Conservation (phyloP, 2,888 invertebrate species). For the Drosophila ochracea region DNA sequence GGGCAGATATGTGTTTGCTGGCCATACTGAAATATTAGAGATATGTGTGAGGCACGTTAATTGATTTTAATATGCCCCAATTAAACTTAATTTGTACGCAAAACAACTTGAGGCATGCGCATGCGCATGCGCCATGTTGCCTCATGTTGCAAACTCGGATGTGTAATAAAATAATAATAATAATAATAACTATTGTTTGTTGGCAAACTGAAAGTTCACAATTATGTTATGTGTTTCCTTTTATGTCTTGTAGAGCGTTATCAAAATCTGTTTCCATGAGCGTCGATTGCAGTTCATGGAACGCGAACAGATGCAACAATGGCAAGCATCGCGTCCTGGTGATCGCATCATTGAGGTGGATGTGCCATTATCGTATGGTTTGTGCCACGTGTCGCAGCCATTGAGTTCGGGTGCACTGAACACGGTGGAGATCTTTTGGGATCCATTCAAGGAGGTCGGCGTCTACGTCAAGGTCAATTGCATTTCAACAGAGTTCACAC, state of each 20-base stretch:
- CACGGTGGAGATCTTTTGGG: constrained; percentile 96
- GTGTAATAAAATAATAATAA: not conserved
- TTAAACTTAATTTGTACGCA: constrained; percentile 76
- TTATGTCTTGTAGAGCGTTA: constrained; percentile 89
- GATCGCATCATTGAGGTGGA: constrained; percentile 97
- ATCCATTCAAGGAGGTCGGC: constrained; percentile 97
- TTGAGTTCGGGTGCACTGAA: constrained; percentile 89
- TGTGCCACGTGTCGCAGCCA: constrained; percentile 92
- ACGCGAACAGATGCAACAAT: constrained; percentile 95
- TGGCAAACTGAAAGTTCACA: constrained; percentile 26
- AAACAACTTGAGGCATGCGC: constrained; percentile 53
- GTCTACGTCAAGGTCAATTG: constrained; percentile 98
- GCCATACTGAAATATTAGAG: constrained; percentile 35
- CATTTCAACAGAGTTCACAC: constrained; percentile 98
- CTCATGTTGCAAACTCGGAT: not conserved
- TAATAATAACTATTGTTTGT: not conserved
- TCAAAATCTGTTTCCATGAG: constrained; percentile 98
- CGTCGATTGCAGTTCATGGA: constrained; percentile 97
- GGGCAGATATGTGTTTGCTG: constrained; percentile 35
- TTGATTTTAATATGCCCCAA: constrained; percentile 83
- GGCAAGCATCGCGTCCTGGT: constrained; percentile 95
- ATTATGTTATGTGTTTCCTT: not conserved
- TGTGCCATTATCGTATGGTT: constrained; percentile 96
- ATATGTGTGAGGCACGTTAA: constrained; percentile 58
- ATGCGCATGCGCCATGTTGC: constrained; percentile 3